Conservation (phyloP, 2,888 invertebrate genomes). For the Cynaeus angustus region DNA sequence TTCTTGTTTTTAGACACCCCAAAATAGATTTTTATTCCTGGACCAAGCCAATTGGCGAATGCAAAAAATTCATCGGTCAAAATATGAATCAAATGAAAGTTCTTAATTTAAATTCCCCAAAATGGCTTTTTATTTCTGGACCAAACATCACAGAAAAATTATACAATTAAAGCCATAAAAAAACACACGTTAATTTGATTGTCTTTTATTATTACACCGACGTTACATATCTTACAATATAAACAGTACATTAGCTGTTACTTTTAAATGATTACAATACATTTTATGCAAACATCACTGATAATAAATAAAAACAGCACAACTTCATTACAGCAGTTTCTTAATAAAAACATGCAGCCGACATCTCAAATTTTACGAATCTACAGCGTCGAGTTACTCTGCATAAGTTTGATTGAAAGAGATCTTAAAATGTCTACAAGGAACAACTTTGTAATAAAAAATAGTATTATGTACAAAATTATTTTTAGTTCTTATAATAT, state of each 20-base stretch:
- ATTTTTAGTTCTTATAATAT: neutral
- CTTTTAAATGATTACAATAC: constrained; percentile 12
- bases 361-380: constrained; percentile 7
- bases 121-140: no score
- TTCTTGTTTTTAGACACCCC: no score
- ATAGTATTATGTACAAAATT: constrained; percentile 33
- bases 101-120: no score
- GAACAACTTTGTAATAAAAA: constrained; percentile 36
- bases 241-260: constrained; percentile 27
- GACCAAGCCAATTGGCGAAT: no score
- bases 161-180: neutral
- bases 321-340: constrained; percentile 6
- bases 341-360: neutral
- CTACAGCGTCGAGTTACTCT: no score
- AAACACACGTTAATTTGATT: constrained; percentile 16
- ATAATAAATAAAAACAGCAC: constrained; percentile 32
- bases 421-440: constrained; percentile 30
- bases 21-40: no score
- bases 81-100: no score
- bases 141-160: no score
- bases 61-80: no score
- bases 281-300: constrained; percentile 9
- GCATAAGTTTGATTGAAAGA: constrained; percentile 15
- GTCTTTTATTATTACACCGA: constrained; percentile 41
- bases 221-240: constrained; percentile 30